Percentiles rank a stretch among this genome's conserved stretches.
These are phyloP conservation scores for Rhagonycha fulva DNA, from an alignment of 2,888 invertebrate species.

Conservation along the genomic window DNA sequence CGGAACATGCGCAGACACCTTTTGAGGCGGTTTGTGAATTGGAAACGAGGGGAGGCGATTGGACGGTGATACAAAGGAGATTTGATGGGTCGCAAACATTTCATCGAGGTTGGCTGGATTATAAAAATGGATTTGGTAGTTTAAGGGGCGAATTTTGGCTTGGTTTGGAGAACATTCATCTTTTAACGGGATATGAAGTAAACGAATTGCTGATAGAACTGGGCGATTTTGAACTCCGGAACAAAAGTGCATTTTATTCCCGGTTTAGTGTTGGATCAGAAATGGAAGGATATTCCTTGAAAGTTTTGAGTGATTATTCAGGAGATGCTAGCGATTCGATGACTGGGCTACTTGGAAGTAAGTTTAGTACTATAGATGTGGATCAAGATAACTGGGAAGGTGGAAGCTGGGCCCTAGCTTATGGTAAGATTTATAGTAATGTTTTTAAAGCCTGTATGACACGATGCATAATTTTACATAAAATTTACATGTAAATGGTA, in stretches of 20 bases:
- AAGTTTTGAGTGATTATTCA: slow-evolving; percentile 64
- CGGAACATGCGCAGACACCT: slow-evolving; percentile 58
- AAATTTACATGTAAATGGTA: no score
- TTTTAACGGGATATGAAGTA: slow-evolving; percentile 52
- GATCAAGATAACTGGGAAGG: slow-evolving; percentile 74
- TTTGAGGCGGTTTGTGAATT: slow-evolving; percentile 70
- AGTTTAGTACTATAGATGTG: slow-evolving; percentile 70
- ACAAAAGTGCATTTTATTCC: slow-evolving; percentile 63
- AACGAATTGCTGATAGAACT: slow-evolving; percentile 68
- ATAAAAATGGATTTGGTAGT: no score
- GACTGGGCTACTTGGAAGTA: slow-evolving; percentile 71
- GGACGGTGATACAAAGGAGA: slow-evolving; percentile 46
- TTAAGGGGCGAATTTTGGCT: slow-evolving; percentile 39
- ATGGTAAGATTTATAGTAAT: slow-evolving; percentile 49
- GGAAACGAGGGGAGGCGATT: slow-evolving; percentile 53
- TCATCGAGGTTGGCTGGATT: no score
- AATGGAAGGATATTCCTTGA: slow-evolving; percentile 66
- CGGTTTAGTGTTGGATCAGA: slow-evolving; percentile 71
- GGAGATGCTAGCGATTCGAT: slow-evolving; percentile 69
- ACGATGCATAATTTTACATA: no score
- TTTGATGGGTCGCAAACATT: no score
- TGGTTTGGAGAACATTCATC: slow-evolving; percentile 68
- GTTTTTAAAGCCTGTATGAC: no score
- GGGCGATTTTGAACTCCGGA: slow-evolving; percentile 63
- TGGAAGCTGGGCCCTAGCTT: slow-evolving; percentile 69